A percentile compares a stretch with the other conserved stretches of the same genome.
Conservation (phyloP, 2,888 invertebrate genomes). For the Rhingia rostrata region DNA sequence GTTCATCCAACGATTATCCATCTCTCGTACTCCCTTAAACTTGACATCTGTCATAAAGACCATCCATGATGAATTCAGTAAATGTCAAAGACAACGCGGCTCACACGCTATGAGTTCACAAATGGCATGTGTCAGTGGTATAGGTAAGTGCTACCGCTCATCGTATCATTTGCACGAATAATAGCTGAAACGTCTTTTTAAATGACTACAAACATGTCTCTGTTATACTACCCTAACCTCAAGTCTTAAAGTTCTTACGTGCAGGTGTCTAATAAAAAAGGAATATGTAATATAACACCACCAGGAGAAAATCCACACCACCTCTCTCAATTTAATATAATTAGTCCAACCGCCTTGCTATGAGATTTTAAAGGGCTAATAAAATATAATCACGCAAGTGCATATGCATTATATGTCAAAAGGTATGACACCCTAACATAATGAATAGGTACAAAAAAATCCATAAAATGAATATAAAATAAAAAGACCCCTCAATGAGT, state of each 20-base stretch:
- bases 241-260: constrained; percentile 23
- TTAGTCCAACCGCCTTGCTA: constrained; percentile 20
- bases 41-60: too few relatives aligned
- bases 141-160: neutral
- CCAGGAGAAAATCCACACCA: neutral
- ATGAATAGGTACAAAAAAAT: too few relatives aligned
- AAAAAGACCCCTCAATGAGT: neutral
- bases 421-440: neutral
- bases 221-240: neutral
- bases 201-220: neutral
- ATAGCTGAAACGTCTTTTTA: neutral
- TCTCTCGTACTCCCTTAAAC: too few relatives aligned
- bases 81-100: too few relatives aligned
- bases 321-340: constrained; percentile 34
- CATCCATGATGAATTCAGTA: too few relatives aligned
- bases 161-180: neutral
- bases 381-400: constrained; percentile 49
- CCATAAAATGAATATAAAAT: neutral
- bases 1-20: too few relatives aligned
- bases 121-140: neutral
- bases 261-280: constrained; percentile 19
- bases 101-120: too few relatives aligned
- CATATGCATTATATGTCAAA: constrained; percentile 17
- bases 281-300: constrained; percentile 21
- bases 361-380: constrained; percentile 13